Conservation (phyloP, 2,888 invertebrate genomes). For the Dyspetes luteomarginatus region DNA sequence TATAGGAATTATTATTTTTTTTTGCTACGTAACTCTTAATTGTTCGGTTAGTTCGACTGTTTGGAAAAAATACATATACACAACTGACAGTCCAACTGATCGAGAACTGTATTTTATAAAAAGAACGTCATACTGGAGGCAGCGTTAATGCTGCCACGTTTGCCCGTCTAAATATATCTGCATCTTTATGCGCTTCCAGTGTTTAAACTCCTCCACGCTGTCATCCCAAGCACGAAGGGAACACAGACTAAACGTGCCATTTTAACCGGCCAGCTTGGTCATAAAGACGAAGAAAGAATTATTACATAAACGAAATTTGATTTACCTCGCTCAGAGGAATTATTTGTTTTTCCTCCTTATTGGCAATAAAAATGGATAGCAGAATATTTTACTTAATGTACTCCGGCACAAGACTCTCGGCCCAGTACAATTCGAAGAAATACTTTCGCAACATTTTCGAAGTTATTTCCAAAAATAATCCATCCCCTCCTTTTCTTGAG, state of each 20-base stretch:
- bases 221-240: slow-evolving; percentile 46
- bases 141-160: slow-evolving; percentile 59
- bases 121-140: slow-evolving; percentile 53
- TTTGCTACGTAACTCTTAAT: no score
- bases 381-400: slow-evolving; percentile 26
- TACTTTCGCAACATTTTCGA: slow-evolving; percentile 12
- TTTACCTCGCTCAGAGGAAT: neutral
- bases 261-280: slow-evolving; percentile 26
- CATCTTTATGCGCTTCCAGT: slow-evolving; percentile 70
- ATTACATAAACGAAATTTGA: slow-evolving; percentile 49
- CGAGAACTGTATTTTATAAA: slow-evolving; percentile 28
- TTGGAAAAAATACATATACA: neutral
- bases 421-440: slow-evolving; percentile 15
- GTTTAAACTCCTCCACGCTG: slow-evolving; percentile 71
- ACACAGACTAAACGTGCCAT: slow-evolving; percentile 40
- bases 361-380: slow-evolving; percentile 1
- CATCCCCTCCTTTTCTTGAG: neutral
- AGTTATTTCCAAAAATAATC: slow-evolving; percentile 15
- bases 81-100: neutral
- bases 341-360: slow-evolving; percentile 33
- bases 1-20: no score
- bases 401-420: neutral
- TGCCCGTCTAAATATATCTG: slow-evolving; percentile 75
- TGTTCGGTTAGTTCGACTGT: neutral
- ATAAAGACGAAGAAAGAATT: slow-evolving; percentile 30